A percentile compares a stretch with the other conserved stretches of the same genome.
Evolutionary conservation across 2,797 vertebrate species (phyloP).

Genomic region (Notolabrus celidotus): DNA sequence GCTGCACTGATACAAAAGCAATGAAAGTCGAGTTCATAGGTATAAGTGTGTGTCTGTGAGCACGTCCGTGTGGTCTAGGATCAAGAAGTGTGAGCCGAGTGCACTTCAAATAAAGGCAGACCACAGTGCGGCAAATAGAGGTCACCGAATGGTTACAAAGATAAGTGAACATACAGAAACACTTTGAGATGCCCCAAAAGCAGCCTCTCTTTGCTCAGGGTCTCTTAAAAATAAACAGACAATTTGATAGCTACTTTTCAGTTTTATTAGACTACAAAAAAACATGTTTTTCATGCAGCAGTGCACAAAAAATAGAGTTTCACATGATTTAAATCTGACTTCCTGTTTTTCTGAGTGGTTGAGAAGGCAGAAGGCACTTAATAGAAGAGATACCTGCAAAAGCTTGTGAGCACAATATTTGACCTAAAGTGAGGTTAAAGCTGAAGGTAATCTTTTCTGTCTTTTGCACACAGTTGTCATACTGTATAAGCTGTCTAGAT

Average conservation of each 20-base stretch:
- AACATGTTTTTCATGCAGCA: background rate
- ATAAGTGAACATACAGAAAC: slow-evolving; percentile 41
- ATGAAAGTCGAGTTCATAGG: slow-evolving; percentile 33
- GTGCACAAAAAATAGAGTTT: no score
- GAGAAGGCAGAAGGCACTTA: no score
- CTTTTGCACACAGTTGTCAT: no score
- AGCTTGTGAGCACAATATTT: no score
- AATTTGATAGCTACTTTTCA: slow-evolving; percentile 22
- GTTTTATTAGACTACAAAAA: background rate
- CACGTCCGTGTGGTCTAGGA: slow-evolving; percentile 15
- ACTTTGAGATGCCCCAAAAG: slow-evolving; percentile 42
- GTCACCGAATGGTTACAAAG: slow-evolving; percentile 49
- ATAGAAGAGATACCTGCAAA: no score
- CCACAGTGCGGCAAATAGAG: slow-evolving; percentile 48
- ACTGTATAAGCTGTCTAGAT: no score
- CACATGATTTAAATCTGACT: no score
- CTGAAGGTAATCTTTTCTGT: no score
- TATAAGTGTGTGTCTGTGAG: background rate
- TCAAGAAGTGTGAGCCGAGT: slow-evolving; percentile 27
- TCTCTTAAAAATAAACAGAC: no score
- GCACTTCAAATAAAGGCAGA: slow-evolving; percentile 57
- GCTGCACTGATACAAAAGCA: slow-evolving; percentile 31
- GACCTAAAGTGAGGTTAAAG: no score
- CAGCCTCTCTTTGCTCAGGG: slow-evolving; percentile 44
- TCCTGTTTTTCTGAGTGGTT: no score